Base-by-base conservation (phyloP, 2,113 vertebrate species). In the Poeciliopsis retropinna region DNA sequence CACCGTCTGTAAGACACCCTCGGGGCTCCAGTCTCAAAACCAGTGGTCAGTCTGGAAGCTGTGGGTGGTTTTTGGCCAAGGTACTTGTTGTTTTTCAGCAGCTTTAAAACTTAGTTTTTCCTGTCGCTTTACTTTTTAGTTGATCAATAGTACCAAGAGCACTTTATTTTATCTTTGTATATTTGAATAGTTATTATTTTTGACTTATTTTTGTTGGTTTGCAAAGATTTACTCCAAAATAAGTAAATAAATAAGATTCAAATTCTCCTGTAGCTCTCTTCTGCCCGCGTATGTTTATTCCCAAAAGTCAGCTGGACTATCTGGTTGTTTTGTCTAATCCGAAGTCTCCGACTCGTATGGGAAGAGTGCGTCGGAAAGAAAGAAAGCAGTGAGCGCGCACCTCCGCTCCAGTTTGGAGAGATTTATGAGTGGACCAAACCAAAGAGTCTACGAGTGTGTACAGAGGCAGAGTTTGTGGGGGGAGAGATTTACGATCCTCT, bases 401-500 rank as follows among this genome's bases (percentile, higher is more conserved):
- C 85, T 88, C 76, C 81, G 90, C 85, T 91, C 89, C 86, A 92
- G 91, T 92, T 94, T 91, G 90, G 85, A 82, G 90, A 94, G 93
- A 94, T 94, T 94, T 93, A 94, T 91, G 92, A 87, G 86, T 76
- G 84, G 86, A 85, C 87, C 88, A 79, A 86, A 90, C 88, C 92
- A 87, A 89, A 91, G 91, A 91, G 86, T 90, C 82, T 87, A 88
- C 84, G 90, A 90, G 85, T 89, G 90, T 93, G 85, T 88, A 91
- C 92, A 91, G 88, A 85, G 89, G 91, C 90, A 92, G 91, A 90
- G 90, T 93, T 94, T 94, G 51, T 57, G 89, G 89, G 86, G 88
- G 89, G 78, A 77, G 92, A 94, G 94, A 94, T 94, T 94, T 94
- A 94, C 90, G 93, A 93, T 89, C 72, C 73, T 13, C 79, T 44